Conservation (phyloP, 2,888 invertebrate genomes). For the Lagria hirta region DNA sequence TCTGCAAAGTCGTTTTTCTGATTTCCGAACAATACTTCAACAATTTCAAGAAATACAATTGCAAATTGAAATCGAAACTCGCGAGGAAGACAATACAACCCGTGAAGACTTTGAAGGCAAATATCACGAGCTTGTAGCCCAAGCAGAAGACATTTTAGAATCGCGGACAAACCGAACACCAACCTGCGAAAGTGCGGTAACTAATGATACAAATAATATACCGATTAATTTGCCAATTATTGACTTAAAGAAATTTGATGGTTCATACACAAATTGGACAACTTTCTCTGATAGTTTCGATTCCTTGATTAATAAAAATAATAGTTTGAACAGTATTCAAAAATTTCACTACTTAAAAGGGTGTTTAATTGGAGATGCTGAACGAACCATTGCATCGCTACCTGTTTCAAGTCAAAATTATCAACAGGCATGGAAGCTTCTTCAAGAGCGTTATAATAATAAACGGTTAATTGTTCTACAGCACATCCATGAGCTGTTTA, state of each 20-base stretch:
- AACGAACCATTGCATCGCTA: slow-evolving; percentile 12
- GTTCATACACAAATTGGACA: slow-evolving; percentile 7
- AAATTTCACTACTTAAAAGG: slow-evolving; percentile 19
- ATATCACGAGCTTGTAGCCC: background rate
- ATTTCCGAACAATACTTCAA: too few relatives aligned
- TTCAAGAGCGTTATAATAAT: slow-evolving; percentile 15
- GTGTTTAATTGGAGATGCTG: slow-evolving; percentile 12
- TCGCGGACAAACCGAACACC: too few relatives aligned
- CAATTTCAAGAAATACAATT: too few relatives aligned
- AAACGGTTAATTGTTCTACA: slow-evolving; percentile 13
- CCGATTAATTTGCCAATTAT: slow-evolving; percentile 1
- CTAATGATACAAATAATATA: background rate
- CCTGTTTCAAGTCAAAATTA: slow-evolving; percentile 13
- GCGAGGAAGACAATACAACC: background rate
- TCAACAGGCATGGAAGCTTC: slow-evolving; percentile 8
- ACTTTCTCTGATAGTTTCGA: slow-evolving; percentile 16
- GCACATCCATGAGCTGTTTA: slow-evolving; percentile 10
- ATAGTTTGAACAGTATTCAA: slow-evolving; percentile 5
- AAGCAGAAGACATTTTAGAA: too few relatives aligned
- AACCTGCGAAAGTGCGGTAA: too few relatives aligned
- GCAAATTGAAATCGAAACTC: too few relatives aligned
- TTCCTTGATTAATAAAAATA: slow-evolving; percentile 13
- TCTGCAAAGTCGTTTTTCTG: too few relatives aligned
- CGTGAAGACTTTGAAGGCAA: background rate
- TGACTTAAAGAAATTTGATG: background rate